phyloP scores from a whole-genome alignment of 2,797 vertebrate genomes.

The Cossypha heuglini region DNA sequence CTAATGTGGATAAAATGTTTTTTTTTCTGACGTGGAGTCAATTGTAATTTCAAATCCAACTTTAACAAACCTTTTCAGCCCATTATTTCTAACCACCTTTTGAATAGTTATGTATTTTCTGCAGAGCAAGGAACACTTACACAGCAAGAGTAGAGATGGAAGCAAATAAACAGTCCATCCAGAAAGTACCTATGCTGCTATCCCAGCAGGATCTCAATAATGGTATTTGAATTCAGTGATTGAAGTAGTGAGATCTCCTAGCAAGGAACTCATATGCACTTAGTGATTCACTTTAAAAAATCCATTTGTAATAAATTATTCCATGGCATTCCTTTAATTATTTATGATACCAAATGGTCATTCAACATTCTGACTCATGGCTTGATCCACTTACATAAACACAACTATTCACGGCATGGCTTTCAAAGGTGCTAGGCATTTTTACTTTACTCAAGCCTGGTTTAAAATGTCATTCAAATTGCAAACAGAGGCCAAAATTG shows the following conservation, averaged over 20 bases:
- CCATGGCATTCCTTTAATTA: conserved; percentile 37
- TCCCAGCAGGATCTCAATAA: conserved; percentile 29
- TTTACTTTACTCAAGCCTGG: neutral
- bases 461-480: neutral
- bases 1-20: neutral
- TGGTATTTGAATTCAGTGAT: conserved; percentile 19
- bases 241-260: conserved; percentile 19
- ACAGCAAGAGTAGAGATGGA: neutral
- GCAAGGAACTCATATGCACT: conserved; percentile 16
- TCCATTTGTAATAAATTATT: conserved; percentile 62
- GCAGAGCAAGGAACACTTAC: neutral
- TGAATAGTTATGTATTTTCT: neutral
- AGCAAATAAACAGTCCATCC: neutral
- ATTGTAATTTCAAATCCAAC: neutral
- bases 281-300: conserved; percentile 30
- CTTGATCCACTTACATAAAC: conserved; percentile 11
- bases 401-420: neutral
- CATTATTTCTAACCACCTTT: neutral
- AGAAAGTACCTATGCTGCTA: neutral
- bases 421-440: neutral
- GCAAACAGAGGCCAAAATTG: neutral
- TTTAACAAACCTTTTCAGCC: neutral
- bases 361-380: conserved; percentile 4
- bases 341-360: conserved; percentile 29
- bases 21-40: neutral